A percentile compares a stretch with the other conserved stretches of the same genome.
Evolutionary conservation across 2,797 vertebrate species (phyloP).

Genomic region (Morus bassanus): DNA sequence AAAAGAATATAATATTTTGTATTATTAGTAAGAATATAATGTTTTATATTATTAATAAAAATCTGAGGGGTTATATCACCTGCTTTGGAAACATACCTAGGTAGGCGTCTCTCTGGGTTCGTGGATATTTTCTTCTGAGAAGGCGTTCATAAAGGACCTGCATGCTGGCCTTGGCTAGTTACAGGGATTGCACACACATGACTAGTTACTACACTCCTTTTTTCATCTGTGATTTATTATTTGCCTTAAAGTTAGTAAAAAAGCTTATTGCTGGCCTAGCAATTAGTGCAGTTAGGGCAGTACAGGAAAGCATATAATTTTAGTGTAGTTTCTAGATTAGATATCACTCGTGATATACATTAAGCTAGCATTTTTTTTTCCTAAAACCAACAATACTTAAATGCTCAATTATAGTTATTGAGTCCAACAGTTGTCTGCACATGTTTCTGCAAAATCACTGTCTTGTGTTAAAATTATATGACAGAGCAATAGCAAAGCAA

Average conservation of each 20-base stretch:
- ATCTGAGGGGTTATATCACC: constrained; percentile 70
- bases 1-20: constrained; percentile 2
- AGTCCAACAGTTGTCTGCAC: background rate
- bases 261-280: constrained; percentile 64
- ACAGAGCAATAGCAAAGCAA: constrained; percentile 65
- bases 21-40: constrained; percentile 33
- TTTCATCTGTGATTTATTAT: constrained; percentile 73
- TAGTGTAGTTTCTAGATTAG: constrained; percentile 64
- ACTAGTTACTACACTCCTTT: constrained; percentile 86
- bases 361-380: constrained; percentile 16
- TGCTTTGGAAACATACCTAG: constrained; percentile 91
- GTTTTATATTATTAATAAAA: constrained; percentile 47
- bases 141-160: constrained; percentile 99
- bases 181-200: constrained; percentile 95
- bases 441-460: constrained; percentile 18
- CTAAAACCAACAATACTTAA: constrained; percentile 18
- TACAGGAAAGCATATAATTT: constrained; percentile 61
- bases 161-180: constrained; percentile 99
- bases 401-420: background rate
- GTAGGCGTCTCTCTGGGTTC: constrained; percentile 90
- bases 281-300: constrained; percentile 70
- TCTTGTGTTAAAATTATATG: background rate
- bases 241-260: constrained; percentile 76
- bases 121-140: constrained; percentile 98
- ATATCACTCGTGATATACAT: constrained; percentile 68